Evolutionary conservation across 2,888 invertebrate species (phyloP).

Genomic region (Diadegma fenestrale): DNA sequence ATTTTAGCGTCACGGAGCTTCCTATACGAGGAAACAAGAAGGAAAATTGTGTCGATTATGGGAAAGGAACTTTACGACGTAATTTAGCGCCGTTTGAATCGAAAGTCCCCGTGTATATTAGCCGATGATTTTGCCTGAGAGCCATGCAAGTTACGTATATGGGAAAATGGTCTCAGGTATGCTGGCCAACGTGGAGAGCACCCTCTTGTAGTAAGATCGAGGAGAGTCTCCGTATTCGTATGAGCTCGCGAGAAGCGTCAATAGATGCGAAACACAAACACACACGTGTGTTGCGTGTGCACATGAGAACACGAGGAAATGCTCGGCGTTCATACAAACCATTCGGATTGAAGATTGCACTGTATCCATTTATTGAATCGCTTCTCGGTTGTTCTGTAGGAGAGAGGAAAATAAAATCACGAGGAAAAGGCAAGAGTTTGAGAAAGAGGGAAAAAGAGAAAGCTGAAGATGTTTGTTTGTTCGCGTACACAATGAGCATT

Average conservation of each 20-base stretch:
- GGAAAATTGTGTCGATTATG: neutral
- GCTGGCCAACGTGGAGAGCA: conserved; percentile 47
- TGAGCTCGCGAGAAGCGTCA: conserved; percentile 39
- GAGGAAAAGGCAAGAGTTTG: neutral
- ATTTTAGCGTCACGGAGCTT: too few species aligned
- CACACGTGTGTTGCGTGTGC: conserved; percentile 13
- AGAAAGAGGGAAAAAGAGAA: neutral
- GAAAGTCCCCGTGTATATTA: conserved; percentile 3
- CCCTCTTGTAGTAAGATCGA: conserved; percentile 42
- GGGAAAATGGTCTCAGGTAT: conserved; percentile 74
- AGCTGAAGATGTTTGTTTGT: conserved; percentile 48
- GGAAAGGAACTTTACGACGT: neutral
- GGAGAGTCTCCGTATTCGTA: conserved; percentile 16
- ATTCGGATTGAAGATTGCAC: conserved; percentile 59
- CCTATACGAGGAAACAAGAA: too few species aligned
- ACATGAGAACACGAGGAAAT: conserved; percentile 25
- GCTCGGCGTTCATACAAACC: conserved; percentile 14
- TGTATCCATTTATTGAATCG: conserved; percentile 62
- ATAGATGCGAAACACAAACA: conserved; percentile 48
- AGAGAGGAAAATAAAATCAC: neutral
- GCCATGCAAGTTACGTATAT: conserved; percentile 71
- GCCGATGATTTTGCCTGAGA: conserved; percentile 35
- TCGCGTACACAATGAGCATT: conserved; percentile 63
- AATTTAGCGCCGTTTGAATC: neutral
- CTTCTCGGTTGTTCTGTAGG: neutral